Base-by-base conservation (phyloP, 2,797 vertebrate species). In the Enteromius afrohamiltoni region DNA sequence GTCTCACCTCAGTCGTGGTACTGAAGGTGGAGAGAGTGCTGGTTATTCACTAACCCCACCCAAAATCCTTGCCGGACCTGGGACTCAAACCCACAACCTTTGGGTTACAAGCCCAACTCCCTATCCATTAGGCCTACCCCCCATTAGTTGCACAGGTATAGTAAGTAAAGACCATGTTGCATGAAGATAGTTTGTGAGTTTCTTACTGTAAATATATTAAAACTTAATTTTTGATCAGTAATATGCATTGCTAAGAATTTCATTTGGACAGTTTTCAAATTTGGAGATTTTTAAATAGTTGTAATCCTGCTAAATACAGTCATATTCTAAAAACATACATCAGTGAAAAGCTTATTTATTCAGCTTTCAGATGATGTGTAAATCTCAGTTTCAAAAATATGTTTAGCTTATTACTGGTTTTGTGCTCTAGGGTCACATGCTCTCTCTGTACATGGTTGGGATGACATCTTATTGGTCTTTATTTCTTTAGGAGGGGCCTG, bases 401-500 rank as follows among this genome's bases (percentile, higher is more conserved):
- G 9, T 1, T 2, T 21, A 19, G 7, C 8, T 10, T n/a, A 55
- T 55, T 8, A 23, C 9, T 58, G n/a, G 1, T 10, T 58, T 23
- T 13, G 4, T 58, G 55, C 10, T 58, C n/a, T 10, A 23, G n/a
- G n/a, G 55, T 58, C 55, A 58, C 5, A 8, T 69, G 58, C 21
- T 51, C 29, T 42, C 40, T 65, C 9, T 69, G 3, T 17, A 37
- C n/a, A 14, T 71, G 40, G n/a, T 62, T 62, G 55, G 37, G 16
- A 45, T 77, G 53, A 42, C 5, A 23, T 45, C 16, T 77, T 29
- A 31, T 21, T 21, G 13, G 55, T 83, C 42, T 91, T 7, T 82
- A 90, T 89, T 31, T 40, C 37, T 82, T 26, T 89, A 99, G 98
- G 98, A 99, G 88, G 98, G 98, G 47, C 96, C 97, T 1, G 98